These are phyloP conservation scores for Teleogryllus occipitalis DNA, from an alignment of 1,140 invertebrate genomes.

Conservation along the genomic window DNA sequence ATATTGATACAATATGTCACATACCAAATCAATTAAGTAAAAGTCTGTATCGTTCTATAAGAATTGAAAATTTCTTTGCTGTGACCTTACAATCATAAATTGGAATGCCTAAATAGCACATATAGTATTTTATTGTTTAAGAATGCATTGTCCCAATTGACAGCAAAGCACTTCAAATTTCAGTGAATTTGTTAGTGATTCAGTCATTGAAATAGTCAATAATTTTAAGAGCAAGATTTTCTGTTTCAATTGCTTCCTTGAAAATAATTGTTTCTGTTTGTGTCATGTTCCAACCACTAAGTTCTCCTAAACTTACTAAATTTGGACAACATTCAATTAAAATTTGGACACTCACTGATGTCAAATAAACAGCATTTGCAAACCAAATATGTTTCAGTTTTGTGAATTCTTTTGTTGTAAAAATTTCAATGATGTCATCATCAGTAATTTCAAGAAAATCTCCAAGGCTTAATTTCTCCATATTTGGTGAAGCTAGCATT, in stretches of 20 bases:
- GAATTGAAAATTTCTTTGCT: too few relatives aligned
- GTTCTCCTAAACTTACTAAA: conserved; percentile 48
- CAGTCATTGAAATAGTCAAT: not conserved
- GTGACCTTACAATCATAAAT: too few relatives aligned
- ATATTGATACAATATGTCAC: too few relatives aligned
- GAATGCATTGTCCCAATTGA: too few relatives aligned
- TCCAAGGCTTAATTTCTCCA: conserved; percentile 51
- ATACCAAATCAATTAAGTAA: too few relatives aligned
- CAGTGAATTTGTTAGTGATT: not conserved
- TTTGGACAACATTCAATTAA: conserved; percentile 53
- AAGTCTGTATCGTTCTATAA: too few relatives aligned
- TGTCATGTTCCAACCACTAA: conserved; percentile 51
- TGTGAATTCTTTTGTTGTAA: conserved; percentile 45
- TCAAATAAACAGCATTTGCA: conserved; percentile 48
- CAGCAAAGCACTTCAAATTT: not conserved
- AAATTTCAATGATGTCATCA: conserved; percentile 50
- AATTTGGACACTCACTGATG: conserved; percentile 47
- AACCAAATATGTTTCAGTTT: conserved; percentile 54
- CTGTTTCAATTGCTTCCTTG: not conserved
- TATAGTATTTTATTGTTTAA: too few relatives aligned
- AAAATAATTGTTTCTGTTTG: conserved; percentile 21
- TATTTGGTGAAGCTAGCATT: conserved; percentile 45
- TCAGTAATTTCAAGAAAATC: conserved; percentile 49
- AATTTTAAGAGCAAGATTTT: not conserved
- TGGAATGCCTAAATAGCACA: too few relatives aligned